Percentiles rank a stretch among this genome's conserved stretches.
These are phyloP conservation scores for Peromyscus leucopus DNA, from an alignment of 2,113 vertebrate species.

Conservation along the genomic window DNA sequence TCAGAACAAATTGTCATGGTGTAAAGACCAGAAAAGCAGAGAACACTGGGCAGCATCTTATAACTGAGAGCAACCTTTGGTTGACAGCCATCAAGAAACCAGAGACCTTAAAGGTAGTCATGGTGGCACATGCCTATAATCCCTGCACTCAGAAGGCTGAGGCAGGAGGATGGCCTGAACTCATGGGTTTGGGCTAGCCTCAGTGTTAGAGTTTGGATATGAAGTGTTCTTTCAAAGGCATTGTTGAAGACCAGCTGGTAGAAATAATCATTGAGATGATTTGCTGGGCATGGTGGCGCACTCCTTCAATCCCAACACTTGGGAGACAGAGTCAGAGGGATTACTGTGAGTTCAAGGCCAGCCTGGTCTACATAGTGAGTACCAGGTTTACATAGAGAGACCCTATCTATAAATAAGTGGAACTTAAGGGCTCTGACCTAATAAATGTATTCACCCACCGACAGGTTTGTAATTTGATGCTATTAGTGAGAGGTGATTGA, in stretches of 20 bases:
- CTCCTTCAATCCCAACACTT: background rate
- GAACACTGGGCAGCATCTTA: background rate
- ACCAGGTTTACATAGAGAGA: background rate
- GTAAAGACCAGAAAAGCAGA: background rate
- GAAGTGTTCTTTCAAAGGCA: background rate
- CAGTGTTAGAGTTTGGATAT: background rate
- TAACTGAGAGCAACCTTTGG: background rate
- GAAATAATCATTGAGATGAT: background rate
- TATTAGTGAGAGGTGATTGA: background rate
- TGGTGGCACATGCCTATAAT: background rate
- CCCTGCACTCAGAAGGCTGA: background rate
- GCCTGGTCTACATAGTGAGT: background rate
- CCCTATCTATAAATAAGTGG: background rate
- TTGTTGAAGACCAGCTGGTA: background rate
- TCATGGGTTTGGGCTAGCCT: background rate
- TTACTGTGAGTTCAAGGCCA: background rate
- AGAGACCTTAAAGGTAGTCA: background rate
- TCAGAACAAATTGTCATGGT: background rate
- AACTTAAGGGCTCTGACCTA: background rate
- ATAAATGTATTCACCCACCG: background rate
- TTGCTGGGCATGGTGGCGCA: too few relatives aligned
- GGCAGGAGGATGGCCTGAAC: background rate
- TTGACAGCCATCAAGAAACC: slow-evolving; percentile 22
- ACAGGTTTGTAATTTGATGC: background rate
- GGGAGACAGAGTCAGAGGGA: background rate